These are phyloP conservation scores for Gallinago media DNA, from an alignment of 2,113 vertebrate genomes.

Conservation along the genomic window DNA sequence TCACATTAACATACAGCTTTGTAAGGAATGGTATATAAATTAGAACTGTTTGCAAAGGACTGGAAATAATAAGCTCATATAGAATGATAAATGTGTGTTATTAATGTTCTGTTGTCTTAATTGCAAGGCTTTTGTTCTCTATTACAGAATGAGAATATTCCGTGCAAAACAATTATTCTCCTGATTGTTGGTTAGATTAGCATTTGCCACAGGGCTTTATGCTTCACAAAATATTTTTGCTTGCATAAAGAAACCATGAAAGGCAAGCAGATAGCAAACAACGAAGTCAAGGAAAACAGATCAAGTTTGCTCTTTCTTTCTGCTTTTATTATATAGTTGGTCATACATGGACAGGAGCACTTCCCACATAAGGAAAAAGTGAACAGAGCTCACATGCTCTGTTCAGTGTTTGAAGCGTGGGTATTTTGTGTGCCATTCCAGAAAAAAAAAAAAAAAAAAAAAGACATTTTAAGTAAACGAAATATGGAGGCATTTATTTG, in stretches of 20 bases:
- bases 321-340: neutral
- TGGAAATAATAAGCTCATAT: conserved; percentile 67
- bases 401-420: neutral
- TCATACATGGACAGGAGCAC: neutral
- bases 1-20: conserved; percentile 50
- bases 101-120: conserved; percentile 70
- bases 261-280: neutral
- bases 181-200: conserved; percentile 65
- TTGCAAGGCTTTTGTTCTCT: conserved; percentile 61
- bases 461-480: neutral
- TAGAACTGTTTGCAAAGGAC: conserved; percentile 47
- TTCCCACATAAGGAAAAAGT: neutral
- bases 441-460: neutral
- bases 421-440: neutral
- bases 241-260: conserved; percentile 24
- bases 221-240: conserved; percentile 61
- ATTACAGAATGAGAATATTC: conserved; percentile 62
- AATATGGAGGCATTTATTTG: neutral
- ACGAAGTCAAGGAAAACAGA: neutral
- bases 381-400: neutral
- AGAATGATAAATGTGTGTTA: conserved; percentile 69
- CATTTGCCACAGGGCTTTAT: conserved; percentile 64
- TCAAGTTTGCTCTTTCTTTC: neutral
- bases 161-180: conserved; percentile 68
- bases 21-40: conserved; percentile 52